Evolutionary conservation across 2,797 vertebrate species (phyloP), one percentile per base, ranked within the genome.

Genomic region (Sciurus vulgaris): DNA sequence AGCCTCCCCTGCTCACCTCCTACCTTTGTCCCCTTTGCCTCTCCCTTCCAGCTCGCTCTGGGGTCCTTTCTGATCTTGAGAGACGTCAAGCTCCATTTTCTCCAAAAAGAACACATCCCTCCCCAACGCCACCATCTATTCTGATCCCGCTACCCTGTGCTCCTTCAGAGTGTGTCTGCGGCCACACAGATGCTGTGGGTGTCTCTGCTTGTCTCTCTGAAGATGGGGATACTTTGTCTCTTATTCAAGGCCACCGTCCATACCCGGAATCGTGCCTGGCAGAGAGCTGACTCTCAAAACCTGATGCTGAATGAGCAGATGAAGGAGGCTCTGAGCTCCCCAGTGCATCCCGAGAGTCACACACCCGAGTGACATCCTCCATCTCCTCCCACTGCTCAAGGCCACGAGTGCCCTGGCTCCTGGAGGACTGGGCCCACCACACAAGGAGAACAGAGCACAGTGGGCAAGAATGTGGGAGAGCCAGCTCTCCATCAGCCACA

Each of bases 271-370:
- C 0, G 17, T 15, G 6, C 28, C 11, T 1, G 10, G 51, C 4
- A 17, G 7, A 0, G 1, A 20, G 12, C 1, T 2, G 26, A 70
- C 47, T 77, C 1, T 11, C 17, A 0, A 22, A 0, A 9, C 28
- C 13, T 20, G 12, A 2, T 2, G 11, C 17, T 22, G 49, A 69
- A 41, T 17, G 30, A 7, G 18, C 0, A 30, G 47, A 38, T 6
- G 51, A 12, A n/a, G 13, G 81, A 44, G 4, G 18, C 20, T 0
- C 2, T 1, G 86, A 24, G 8, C 15, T 4, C 11, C 47, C 73
- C 5, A 7, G 24, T 17, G 69, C 0, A 3, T 69, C 61, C 61
- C 5, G 41, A 65, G 49, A 69, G 54, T 12, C 2, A 13, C 0
- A 26, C 7, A 2, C 8, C 26, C 69, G 14, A 26, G 69, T 3